phyloP scores from a whole-genome alignment of 2,113 vertebrate species.

The Mastomys coucha region DNA sequence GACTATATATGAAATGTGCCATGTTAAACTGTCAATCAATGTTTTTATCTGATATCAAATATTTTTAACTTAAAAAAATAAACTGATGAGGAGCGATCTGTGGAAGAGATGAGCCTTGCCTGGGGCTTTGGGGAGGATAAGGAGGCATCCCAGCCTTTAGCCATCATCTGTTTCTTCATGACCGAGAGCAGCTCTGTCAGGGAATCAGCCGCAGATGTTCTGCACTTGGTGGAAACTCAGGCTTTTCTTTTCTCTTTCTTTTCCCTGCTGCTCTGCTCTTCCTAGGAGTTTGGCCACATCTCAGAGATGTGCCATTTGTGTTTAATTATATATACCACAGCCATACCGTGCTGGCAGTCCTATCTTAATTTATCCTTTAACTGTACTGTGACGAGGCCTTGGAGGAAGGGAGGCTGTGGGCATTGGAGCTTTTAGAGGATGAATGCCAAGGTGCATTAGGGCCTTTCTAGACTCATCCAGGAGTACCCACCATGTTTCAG shows the following conservation, averaged over 20 bases:
- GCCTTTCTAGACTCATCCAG: constrained; percentile 23
- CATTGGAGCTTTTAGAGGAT: background rate
- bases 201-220: constrained; percentile 60
- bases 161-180: constrained; percentile 78
- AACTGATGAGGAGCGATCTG: constrained; percentile 65
- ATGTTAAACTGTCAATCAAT: background rate
- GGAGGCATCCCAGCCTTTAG: constrained; percentile 78
- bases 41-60: constrained; percentile 78
- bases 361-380: constrained; percentile 8
- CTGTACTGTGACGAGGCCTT: background rate
- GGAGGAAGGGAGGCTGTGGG: background rate
- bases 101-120: constrained; percentile 73
- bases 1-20: constrained; percentile 63
- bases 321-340: constrained; percentile 43
- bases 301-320: constrained; percentile 71
- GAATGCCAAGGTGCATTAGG: background rate
- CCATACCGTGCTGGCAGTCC: background rate
- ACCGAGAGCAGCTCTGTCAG: constrained; percentile 70
- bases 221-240: constrained; percentile 69
- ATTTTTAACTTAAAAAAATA: constrained; percentile 76
- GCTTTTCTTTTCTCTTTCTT: constrained; percentile 38
- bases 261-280: constrained; percentile 52
- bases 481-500: background rate
- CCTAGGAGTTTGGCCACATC: constrained; percentile 46
- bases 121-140: constrained; percentile 76